Evolutionary conservation across 2,888 invertebrate genomes (phyloP).

Genomic region (Lagria hirta): DNA sequence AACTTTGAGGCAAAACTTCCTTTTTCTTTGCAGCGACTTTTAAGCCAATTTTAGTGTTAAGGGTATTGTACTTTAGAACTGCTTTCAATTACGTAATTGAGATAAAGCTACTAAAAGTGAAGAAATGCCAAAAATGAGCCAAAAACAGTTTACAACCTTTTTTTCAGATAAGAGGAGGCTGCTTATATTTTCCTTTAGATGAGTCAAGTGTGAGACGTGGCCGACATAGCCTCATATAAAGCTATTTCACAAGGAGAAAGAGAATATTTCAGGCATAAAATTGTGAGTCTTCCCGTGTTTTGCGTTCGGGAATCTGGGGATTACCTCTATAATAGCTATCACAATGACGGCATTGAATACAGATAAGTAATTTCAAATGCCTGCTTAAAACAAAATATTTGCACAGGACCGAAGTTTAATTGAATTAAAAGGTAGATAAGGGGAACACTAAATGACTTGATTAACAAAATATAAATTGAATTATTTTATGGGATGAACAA

Average conservation of each 20-base stretch:
- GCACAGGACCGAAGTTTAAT: slow-evolving; percentile 18
- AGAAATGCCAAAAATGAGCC: too few relatives aligned
- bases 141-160: too few relatives aligned
- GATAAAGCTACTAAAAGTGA: too few relatives aligned
- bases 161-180: too few relatives aligned
- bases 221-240: slow-evolving; percentile 10
- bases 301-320: slow-evolving; percentile 23
- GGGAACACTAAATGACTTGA: too few relatives aligned
- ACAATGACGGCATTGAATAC: slow-evolving; percentile 24
- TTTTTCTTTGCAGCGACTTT: slow-evolving; percentile 32
- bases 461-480: too few relatives aligned
- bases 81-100: too few relatives aligned
- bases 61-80: too few relatives aligned
- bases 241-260: slow-evolving; percentile 20
- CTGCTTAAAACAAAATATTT: slow-evolving; percentile 15
- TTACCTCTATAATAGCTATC: slow-evolving; percentile 24
- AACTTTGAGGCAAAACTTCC: slow-evolving; percentile 34
- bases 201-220: slow-evolving; percentile 16
- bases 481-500: too few relatives aligned
- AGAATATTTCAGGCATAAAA: slow-evolving; percentile 27
- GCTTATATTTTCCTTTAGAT: too few relatives aligned
- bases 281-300: slow-evolving; percentile 25
- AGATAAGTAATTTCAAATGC: slow-evolving; percentile 24
- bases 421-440: too few relatives aligned
- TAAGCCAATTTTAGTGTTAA: slow-evolving; percentile 32